These are phyloP conservation scores for Caiman crocodilus DNA, from an alignment of 2,797 vertebrate genomes.

Conservation along the genomic window DNA sequence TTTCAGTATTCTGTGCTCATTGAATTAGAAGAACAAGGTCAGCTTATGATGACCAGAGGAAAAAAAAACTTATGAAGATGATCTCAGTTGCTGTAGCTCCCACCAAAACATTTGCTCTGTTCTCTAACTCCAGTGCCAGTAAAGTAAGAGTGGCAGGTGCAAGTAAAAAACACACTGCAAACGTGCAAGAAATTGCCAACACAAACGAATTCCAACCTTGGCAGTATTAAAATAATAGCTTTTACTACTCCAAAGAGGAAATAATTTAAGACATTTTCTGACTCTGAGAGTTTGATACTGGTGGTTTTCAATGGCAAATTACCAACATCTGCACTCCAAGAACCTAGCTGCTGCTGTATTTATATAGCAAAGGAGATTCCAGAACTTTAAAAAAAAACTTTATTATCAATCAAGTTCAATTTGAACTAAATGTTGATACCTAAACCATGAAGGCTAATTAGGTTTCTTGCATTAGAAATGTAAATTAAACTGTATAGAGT, in stretches of 20 bases:
- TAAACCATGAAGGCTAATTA: background rate
- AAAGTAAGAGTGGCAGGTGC: slow-evolving; percentile 34
- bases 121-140: background rate
- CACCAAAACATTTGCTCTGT: background rate
- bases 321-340: slow-evolving; percentile 57
- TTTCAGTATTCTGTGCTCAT: slow-evolving; percentile 35
- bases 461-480: background rate
- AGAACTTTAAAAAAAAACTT: background rate
- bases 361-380: slow-evolving; percentile 41
- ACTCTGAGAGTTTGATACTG: slow-evolving; percentile 66
- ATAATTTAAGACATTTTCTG: slow-evolving; percentile 77
- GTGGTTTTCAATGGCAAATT: slow-evolving; percentile 68
- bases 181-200: background rate
- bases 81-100: background rate
- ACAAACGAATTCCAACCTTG: slow-evolving; percentile 43
- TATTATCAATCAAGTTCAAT: slow-evolving; percentile 20
- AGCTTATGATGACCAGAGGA: slow-evolving; percentile 42
- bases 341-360: slow-evolving; percentile 44
- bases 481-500: slow-evolving; percentile 53
- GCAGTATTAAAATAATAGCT: slow-evolving; percentile 48
- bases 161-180: slow-evolving; percentile 27
- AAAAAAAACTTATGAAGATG: background rate
- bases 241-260: slow-evolving; percentile 67
- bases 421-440: slow-evolving; percentile 20
- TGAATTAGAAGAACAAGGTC: slow-evolving; percentile 54